Conservation (phyloP, 2,888 invertebrate genomes). For the Leptodirus hochenwartii region DNA sequence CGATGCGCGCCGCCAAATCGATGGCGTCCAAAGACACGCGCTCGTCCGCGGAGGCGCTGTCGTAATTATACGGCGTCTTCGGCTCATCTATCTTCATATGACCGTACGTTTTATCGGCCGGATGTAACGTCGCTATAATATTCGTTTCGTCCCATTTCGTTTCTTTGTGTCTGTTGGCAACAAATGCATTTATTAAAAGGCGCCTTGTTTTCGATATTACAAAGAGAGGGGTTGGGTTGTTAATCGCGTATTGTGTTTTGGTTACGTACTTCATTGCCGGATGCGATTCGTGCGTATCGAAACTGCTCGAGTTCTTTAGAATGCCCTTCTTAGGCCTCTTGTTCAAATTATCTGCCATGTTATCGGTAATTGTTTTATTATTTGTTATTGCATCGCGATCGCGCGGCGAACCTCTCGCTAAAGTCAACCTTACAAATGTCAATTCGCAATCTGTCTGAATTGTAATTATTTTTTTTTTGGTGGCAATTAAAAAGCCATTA, state of each 20-base stretch:
- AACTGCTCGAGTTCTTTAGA: slow-evolving; percentile 80
- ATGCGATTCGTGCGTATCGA: slow-evolving; percentile 42
- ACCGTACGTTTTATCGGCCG: slow-evolving; percentile 95
- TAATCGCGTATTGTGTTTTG: slow-evolving; percentile 1
- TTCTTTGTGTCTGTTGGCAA: slow-evolving; percentile 28
- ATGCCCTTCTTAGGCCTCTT: slow-evolving; percentile 81
- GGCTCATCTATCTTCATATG: slow-evolving; percentile 98
- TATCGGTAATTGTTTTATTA: no score
- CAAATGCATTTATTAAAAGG: no score
- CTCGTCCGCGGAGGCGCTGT: slow-evolving; percentile 30
- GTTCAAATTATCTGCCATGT: slow-evolving; percentile 60
- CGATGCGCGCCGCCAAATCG: slow-evolving; percentile 50
- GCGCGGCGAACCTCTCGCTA: no score
- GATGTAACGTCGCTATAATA: slow-evolving; percentile 94
- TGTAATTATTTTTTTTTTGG: no score
- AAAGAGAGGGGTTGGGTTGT: slow-evolving; percentile 7
- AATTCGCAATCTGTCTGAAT: no score
- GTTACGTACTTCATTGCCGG: slow-evolving; percentile 13
- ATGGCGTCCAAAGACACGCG: slow-evolving; percentile 42
- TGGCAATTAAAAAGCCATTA: no score
- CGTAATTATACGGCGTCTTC: slow-evolving; percentile 75
- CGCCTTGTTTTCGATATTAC: no score
- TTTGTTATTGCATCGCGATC: no score
- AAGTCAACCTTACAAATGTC: no score
- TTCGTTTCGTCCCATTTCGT: slow-evolving; percentile 98